These are phyloP conservation scores for Oenanthe oenanthe DNA, from an alignment of 2,113 vertebrate genomes.

Conservation along the genomic window DNA sequence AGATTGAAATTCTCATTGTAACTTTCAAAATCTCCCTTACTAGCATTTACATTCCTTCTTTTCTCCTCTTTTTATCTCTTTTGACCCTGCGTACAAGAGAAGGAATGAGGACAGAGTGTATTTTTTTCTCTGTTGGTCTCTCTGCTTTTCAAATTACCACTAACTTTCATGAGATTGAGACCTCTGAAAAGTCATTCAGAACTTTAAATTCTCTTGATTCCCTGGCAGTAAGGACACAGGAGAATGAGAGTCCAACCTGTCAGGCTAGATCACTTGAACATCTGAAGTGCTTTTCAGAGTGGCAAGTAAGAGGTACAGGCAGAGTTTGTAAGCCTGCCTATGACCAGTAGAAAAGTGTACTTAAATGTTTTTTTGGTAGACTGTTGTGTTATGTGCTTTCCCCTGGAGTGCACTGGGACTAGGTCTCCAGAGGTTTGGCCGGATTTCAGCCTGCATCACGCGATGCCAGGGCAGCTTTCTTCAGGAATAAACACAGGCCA, in stretches of 20 bases:
- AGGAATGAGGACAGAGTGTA: background rate
- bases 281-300: background rate
- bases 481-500: too few relatives aligned
- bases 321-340: background rate
- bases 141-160: background rate
- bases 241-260: background rate
- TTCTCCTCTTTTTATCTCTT: background rate
- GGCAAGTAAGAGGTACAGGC: background rate
- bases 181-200: background rate
- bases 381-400: background rate
- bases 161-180: background rate
- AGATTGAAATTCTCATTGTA: background rate
- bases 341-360: background rate
- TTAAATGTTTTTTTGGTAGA: background rate
- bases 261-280: background rate
- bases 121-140: background rate
- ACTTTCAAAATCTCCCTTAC: background rate
- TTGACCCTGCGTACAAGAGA: background rate
- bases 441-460: background rate
- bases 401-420: background rate
- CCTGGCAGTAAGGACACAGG: background rate
- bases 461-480: fast-evolving
- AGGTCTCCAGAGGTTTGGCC: background rate
- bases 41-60: background rate
- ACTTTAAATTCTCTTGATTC: background rate